phyloP scores from a whole-genome alignment of 2,797 vertebrate species.

The Sebastes cheni region DNA sequence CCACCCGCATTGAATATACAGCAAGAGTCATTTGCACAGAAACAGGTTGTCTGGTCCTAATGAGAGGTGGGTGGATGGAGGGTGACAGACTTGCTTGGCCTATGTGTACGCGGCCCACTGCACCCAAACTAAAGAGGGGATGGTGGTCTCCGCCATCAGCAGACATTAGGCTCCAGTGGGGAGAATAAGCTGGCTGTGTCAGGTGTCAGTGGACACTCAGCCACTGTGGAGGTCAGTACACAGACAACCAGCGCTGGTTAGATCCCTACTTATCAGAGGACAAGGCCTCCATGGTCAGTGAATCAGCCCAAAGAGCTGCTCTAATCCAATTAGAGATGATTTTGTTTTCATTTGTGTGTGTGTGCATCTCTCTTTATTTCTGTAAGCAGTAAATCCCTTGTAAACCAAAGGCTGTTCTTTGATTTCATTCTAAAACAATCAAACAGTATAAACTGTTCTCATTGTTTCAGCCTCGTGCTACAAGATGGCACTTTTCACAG shows the following conservation, averaged over 20 bases:
- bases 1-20: constrained; percentile 66
- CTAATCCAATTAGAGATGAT: constrained; percentile 72
- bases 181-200: constrained; percentile 59
- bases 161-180: constrained; percentile 63
- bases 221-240: constrained; percentile 54
- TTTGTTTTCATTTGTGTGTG: constrained; percentile 44
- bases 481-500: constrained; percentile 28
- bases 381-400: constrained; percentile 30
- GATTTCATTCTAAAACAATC: constrained; percentile 48
- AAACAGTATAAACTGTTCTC: constrained; percentile 21
- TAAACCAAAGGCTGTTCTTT: constrained; percentile 13
- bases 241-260: constrained; percentile 58
- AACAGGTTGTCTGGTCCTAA: constrained; percentile 66
- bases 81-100: constrained; percentile 65
- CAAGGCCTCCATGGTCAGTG: constrained; percentile 67
- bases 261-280: constrained; percentile 69
- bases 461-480: constrained; percentile 27
- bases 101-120: constrained; percentile 68
- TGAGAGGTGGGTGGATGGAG: constrained; percentile 62
- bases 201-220: constrained; percentile 72
- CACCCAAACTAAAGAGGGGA: constrained; percentile 76
- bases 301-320: constrained; percentile 70
- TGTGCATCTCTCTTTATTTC: constrained; percentile 49
- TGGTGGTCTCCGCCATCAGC: constrained; percentile 78
- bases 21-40: constrained; percentile 53